Evolutionary conservation across 2,888 invertebrate genomes (phyloP), one percentile per base, ranked within the genome.

Genomic region (Hypolimnas misippus): DNA sequence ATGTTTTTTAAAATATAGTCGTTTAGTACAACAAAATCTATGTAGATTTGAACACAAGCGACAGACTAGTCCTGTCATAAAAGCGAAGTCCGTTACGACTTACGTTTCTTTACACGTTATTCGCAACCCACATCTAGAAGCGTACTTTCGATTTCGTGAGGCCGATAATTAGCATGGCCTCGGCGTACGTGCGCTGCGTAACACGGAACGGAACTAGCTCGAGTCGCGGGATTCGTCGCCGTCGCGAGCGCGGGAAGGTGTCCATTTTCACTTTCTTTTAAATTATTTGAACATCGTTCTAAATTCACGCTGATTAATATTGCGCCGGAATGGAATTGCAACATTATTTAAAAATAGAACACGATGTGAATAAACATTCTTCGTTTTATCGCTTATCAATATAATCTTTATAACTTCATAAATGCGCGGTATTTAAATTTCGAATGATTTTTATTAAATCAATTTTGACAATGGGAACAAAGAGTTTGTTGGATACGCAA

Each of bases 141-240:
- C 53, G 74, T 84, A 88, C 90, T 90, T 91, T 91, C 90, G 88
- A 87, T 90, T 90, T 91, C 88, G 88, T 88, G 89, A 86, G 85
- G 44, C 44, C 76, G 76, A 78, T 85, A 88, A 90, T 90, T 91
- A 89, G 85, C 86, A 89, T 88, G 87, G 86, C 85, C 86, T 83
- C 85, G 83, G 77, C 83, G 83, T 85, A 85, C 86, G 85, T 83
- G 84, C 72, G 76, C 82, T 77, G 84, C 86, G 87, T 85, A 84
- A 83, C 76, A 78, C 83, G 83, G 82, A 85, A 82, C 89, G 88
- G 87, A 87, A 88, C 88, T 84, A 71, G 42, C 17, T 19, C 42
- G 77, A 76, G 63, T 71, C 71, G 73, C 75, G 75, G 78, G 78
- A 77, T 76, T 73, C 76, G 73, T 67, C 73, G 75, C 74, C 73